These are phyloP conservation scores for Ceryle rudis DNA, from an alignment of 2,797 vertebrate genomes.

Conservation along the genomic window DNA sequence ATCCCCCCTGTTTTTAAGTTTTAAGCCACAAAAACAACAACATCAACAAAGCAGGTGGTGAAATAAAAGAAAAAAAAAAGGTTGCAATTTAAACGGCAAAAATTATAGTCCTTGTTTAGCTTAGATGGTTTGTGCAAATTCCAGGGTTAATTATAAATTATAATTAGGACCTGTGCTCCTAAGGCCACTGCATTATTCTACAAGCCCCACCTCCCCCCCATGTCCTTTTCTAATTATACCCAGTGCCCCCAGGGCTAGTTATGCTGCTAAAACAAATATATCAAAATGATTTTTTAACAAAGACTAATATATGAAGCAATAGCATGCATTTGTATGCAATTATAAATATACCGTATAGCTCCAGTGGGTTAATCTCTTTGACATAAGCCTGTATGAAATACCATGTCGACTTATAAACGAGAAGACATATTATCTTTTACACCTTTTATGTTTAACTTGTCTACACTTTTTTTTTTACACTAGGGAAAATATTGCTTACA, in stretches of 20 bases:
- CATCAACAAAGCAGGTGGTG: constrained; percentile 60
- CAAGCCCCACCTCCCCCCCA: constrained; percentile 67
- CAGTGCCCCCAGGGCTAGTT: constrained; percentile 73
- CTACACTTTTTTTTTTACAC: constrained; percentile 42
- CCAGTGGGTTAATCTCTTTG: constrained; percentile 65
- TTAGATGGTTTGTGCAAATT: constrained; percentile 66
- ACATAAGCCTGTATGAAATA: constrained; percentile 63
- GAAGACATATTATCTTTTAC: constrained; percentile 66
- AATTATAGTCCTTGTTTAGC: constrained; percentile 62
- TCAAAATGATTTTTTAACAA: constrained; percentile 80
- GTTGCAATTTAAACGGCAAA: constrained; percentile 46
- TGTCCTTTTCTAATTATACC: constrained; percentile 82
- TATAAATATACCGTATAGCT: constrained; percentile 47
- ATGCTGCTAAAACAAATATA: constrained; percentile 84
- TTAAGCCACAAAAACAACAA: constrained; percentile 52
- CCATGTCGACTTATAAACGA: constrained; percentile 23
- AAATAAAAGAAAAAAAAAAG: constrained; percentile 31
- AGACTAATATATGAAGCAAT: constrained; percentile 73
- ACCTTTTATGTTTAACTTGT: constrained; percentile 67
- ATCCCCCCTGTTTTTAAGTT: constrained; percentile 55
- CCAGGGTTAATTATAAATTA: constrained; percentile 78
- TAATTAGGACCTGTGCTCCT: constrained; percentile 77
- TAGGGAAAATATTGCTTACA: constrained; percentile 59
- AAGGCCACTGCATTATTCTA: constrained; percentile 76
- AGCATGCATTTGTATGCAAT: constrained; percentile 66